phyloP scores from a whole-genome alignment of 1,140 invertebrate genomes.

The Eulimnadia texana region DNA sequence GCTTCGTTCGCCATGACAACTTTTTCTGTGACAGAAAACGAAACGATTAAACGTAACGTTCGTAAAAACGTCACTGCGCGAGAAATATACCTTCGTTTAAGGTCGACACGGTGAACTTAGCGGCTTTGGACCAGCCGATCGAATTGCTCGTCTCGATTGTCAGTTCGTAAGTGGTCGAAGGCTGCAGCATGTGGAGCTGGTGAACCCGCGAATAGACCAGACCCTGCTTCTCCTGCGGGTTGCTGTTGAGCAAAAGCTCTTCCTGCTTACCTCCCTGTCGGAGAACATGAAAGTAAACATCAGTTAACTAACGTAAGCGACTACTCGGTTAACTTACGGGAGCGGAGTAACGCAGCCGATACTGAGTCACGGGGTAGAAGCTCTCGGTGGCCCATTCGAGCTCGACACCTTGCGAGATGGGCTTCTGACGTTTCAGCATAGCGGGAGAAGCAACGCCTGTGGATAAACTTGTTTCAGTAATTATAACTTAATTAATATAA shows the following conservation, averaged over 20 bases:
- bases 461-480: no score
- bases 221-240: not conserved
- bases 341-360: not conserved
- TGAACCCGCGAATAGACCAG: constrained; percentile 3
- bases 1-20: not conserved
- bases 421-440: constrained; percentile 4
- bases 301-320: not conserved
- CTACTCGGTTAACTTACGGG: not conserved
- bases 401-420: constrained; percentile 4
- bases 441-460: constrained; percentile 3
- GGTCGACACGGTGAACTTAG: not conserved
- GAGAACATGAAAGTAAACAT: not conserved
- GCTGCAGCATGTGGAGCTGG: not conserved
- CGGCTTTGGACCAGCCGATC: constrained; percentile 1
- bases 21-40: not conserved
- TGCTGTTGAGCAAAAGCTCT: constrained; percentile 8
- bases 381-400: constrained; percentile 8
- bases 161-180: not conserved
- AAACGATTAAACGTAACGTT: not conserved
- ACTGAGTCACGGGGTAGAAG: constrained; percentile 2
- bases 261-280: not conserved
- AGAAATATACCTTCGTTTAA: constrained; percentile 2
- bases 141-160: constrained; percentile 6
- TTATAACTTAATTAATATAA: no score
- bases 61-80: no score